These are phyloP conservation scores for Galeopsomyia nigrocyanea DNA, from an alignment of 2,888 invertebrate genomes.

Conservation along the genomic window DNA sequence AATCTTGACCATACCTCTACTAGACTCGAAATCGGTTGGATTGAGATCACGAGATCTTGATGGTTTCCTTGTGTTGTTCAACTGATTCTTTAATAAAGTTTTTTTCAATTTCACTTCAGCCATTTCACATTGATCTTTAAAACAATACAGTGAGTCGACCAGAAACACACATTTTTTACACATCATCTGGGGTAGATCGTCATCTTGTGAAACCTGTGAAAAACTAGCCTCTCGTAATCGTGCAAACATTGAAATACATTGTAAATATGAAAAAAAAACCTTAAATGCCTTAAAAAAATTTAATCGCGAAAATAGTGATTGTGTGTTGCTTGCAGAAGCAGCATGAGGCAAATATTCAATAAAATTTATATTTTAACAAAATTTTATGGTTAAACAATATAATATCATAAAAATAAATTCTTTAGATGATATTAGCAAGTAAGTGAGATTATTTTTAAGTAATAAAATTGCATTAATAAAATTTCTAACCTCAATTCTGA, in stretches of 20 bases:
- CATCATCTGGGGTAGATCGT: slow-evolving; percentile 51
- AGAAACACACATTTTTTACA: slow-evolving; percentile 54
- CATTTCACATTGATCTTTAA: slow-evolving; percentile 52
- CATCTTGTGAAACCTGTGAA: slow-evolving; percentile 48
- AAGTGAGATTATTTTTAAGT: background rate
- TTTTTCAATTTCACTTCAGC: slow-evolving; percentile 47
- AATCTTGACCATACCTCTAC: background rate
- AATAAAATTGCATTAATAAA: background rate
- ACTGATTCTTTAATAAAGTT: background rate
- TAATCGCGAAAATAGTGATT: background rate
- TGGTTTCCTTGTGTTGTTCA: no score
- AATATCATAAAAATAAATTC: background rate
- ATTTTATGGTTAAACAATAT: background rate
- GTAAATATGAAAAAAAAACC: slow-evolving; percentile 1
- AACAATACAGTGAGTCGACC: slow-evolving; percentile 51
- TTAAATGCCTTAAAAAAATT: slow-evolving; percentile 19
- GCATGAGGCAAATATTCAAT: no score
- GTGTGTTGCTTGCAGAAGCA: background rate
- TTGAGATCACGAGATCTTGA: no score
- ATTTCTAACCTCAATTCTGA: slow-evolving; percentile 48
- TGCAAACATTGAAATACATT: background rate
- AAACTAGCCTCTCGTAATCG: background rate
- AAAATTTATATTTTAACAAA: background rate
- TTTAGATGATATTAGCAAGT: background rate
- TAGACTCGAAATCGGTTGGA: no score